phyloP scores from a whole-genome alignment of 1,140 invertebrate genomes.

The Oncopodura yosiiana region DNA sequence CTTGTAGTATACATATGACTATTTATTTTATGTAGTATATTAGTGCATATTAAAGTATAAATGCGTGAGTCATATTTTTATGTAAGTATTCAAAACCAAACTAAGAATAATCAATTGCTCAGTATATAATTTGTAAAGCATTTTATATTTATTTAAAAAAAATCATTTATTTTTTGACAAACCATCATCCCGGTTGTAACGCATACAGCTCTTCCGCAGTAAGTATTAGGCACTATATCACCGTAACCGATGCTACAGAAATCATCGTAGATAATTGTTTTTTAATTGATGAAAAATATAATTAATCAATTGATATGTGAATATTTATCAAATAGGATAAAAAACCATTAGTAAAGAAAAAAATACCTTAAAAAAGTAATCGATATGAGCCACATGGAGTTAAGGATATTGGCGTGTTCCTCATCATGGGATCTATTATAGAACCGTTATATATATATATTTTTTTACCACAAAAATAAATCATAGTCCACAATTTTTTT shows the following conservation, averaged over 20 bases:
- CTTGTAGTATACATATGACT: too few species aligned
- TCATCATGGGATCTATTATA: constrained; percentile 79
- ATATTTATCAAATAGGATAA: neutral
- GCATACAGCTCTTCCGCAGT: constrained; percentile 95
- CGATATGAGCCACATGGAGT: constrained; percentile 98
- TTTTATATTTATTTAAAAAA: neutral
- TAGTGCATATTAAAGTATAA: too few species aligned
- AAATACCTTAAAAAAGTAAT: constrained; percentile 57
- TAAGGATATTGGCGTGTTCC: constrained; percentile 92
- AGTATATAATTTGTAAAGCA: neutral
- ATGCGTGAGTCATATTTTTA: too few species aligned
- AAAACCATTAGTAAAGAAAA: neutral
- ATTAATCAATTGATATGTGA: constrained; percentile 1
- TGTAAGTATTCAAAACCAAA: too few species aligned
- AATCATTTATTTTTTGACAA: constrained; percentile 48
- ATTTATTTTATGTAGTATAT: too few species aligned
- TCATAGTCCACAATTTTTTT: neutral
- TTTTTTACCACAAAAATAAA: too few species aligned
- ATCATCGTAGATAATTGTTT: neutral
- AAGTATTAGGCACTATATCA: constrained; percentile 98
- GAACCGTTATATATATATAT: too few species aligned
- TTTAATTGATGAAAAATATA: neutral
- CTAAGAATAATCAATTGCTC: neutral
- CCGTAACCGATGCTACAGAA: constrained; percentile 97
- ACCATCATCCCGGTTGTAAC: constrained; percentile 98